Conservation (phyloP, 2,113 vertebrate species). For the Corythornis madagascariensis region DNA sequence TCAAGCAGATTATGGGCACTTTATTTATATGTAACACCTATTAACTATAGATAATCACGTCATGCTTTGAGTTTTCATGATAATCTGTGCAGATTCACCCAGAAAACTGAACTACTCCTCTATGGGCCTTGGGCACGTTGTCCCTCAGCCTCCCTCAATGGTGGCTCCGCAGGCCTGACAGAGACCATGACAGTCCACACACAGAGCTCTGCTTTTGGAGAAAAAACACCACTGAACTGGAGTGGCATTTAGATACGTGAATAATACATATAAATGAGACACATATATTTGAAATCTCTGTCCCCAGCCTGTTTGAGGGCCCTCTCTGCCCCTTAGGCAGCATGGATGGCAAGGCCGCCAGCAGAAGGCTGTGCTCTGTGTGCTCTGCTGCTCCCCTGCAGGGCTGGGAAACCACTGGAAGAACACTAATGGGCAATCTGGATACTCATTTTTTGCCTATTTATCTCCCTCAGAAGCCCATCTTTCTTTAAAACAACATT, state of each 20-base stretch:
- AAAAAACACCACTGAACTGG: not conserved
- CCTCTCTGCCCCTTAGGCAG: not conserved
- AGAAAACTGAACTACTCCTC: not conserved
- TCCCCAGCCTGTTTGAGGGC: not conserved
- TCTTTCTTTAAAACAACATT: not conserved
- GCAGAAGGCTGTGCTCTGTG: not conserved
- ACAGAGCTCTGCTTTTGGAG: not conserved
- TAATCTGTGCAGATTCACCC: not conserved
- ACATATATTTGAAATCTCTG: not conserved
- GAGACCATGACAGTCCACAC: not conserved
- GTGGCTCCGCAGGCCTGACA: not conserved
- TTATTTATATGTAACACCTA: not conserved
- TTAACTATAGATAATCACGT: not conserved
- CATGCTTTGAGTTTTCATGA: rapidly evolving
- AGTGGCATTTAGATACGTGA: not conserved
- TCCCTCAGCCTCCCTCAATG: not conserved
- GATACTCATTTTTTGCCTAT: not conserved
- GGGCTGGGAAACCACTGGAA: not conserved
- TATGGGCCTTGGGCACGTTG: rapidly evolving
- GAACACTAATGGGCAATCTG: rapidly evolving
- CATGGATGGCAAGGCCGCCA: not conserved
- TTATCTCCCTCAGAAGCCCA: not conserved
- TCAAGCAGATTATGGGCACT: not conserved
- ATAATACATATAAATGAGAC: not conserved
- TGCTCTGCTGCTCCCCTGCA: not conserved